A percentile compares a stretch with the other conserved stretches of the same genome.
These are phyloP conservation scores for Eublepharis macularius DNA, from an alignment of 2,113 vertebrate species.

Conservation along the genomic window DNA sequence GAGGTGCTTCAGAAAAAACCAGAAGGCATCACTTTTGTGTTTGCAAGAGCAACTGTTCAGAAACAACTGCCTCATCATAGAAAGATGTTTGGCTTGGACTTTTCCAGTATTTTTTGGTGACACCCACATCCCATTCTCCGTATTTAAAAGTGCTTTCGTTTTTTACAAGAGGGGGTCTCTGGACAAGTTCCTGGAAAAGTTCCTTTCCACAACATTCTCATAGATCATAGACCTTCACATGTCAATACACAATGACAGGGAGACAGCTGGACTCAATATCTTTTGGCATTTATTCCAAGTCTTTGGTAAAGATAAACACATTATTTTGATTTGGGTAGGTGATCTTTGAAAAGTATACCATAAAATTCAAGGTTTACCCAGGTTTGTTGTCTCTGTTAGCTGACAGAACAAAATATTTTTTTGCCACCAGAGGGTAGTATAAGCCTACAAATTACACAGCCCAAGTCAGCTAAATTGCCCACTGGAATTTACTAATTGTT, in stretches of 20 bases:
- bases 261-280: background rate
- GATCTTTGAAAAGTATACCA: background rate
- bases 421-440: constrained; percentile 64
- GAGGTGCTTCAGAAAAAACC: too few relatives aligned
- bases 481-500: background rate
- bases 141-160: background rate
- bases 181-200: too few relatives aligned
- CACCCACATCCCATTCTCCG: background rate
- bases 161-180: too few relatives aligned
- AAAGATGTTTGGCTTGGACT: too few relatives aligned
- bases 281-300: background rate
- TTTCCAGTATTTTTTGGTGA: too few relatives aligned
- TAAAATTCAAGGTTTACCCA: background rate
- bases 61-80: too few relatives aligned
- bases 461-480: background rate
- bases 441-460: background rate
- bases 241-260: background rate
- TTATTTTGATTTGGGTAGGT: background rate
- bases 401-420: background rate
- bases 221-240: background rate
- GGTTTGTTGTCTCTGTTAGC: background rate
- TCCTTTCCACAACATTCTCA: background rate
- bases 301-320: background rate
- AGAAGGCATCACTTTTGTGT: too few relatives aligned
- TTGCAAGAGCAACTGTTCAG: too few relatives aligned